phyloP scores from a whole-genome alignment of 1,140 invertebrate species.

The Epicauta chinensis region DNA sequence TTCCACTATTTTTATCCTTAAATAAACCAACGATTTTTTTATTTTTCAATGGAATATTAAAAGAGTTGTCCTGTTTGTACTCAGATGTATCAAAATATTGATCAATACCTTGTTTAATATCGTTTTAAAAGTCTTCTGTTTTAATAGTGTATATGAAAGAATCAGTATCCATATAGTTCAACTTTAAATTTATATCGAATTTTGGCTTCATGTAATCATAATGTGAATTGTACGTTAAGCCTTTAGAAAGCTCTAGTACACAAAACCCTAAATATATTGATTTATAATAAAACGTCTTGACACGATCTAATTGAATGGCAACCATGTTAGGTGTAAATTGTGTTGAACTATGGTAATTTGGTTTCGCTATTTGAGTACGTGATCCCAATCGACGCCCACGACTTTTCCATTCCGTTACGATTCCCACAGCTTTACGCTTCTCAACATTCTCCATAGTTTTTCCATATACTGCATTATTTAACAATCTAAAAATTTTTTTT shows the following conservation, averaged over 20 bases:
- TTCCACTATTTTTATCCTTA: conserved; percentile 3
- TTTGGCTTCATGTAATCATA: conserved; percentile 28
- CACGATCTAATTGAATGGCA: conserved; percentile 34
- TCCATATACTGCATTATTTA: too few relatives aligned
- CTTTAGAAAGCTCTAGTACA: conserved; percentile 37
- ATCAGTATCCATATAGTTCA: conserved; percentile 43
- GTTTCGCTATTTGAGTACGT: conserved; percentile 25
- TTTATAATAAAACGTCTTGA: conserved; percentile 36
- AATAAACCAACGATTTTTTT: conserved; percentile 2
- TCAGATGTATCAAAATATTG: conserved; percentile 32
- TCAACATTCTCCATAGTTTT: conserved; percentile 13
- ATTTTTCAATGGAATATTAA: conserved; percentile 1
- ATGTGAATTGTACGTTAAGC: conserved; percentile 33
- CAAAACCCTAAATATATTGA: conserved; percentile 34
- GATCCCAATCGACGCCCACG: conserved; percentile 17
- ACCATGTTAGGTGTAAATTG: conserved; percentile 40
- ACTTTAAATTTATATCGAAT: conserved; percentile 23
- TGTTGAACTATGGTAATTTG: conserved; percentile 32
- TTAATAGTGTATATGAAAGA: conserved; percentile 38
- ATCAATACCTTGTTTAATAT: conserved; percentile 22
- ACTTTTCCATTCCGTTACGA: conserved; percentile 25
- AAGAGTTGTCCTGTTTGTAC: neutral
- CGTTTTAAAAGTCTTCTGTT: conserved; percentile 31
- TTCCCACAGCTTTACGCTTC: conserved; percentile 25
- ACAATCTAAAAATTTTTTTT: too few relatives aligned